phyloP scores from a whole-genome alignment of 2,888 invertebrate species.

The Nomada fabriciana region DNA sequence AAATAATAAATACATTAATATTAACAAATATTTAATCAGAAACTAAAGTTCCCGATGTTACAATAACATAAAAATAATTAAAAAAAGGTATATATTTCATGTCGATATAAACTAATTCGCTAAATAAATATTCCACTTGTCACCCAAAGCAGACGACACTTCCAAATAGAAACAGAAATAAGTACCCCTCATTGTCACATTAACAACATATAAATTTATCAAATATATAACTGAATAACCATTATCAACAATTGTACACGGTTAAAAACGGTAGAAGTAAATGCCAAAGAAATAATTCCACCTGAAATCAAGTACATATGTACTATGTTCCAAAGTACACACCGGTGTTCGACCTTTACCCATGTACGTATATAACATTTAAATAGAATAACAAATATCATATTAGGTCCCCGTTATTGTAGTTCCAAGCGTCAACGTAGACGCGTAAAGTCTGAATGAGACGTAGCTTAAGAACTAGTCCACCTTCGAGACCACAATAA shows the following conservation, averaged over 20 bases:
- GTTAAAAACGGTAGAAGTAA: background rate
- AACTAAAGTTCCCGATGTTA: too few relatives aligned
- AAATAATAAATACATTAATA: too few relatives aligned
- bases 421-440: background rate
- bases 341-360: background rate
- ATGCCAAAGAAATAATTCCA: background rate
- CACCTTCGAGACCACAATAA: background rate
- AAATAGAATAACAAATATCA: background rate
- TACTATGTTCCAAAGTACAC: background rate
- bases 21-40: too few relatives aligned
- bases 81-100: too few relatives aligned
- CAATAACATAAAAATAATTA: too few relatives aligned
- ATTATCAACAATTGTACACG: background rate
- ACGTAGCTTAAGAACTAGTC: background rate
- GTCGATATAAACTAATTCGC: too few relatives aligned
- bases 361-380: background rate
- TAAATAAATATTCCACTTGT: too few relatives aligned
- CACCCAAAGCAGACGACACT: too few relatives aligned
- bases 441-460: background rate
- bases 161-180: too few relatives aligned
- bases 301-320: background rate
- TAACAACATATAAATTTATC: too few relatives aligned
- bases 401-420: constrained; percentile 1
- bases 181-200: too few relatives aligned
- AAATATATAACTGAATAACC: too few relatives aligned